Evolutionary conservation across 1,140 invertebrate genomes (phyloP).

Genomic region (Drosophila saltans): DNA sequence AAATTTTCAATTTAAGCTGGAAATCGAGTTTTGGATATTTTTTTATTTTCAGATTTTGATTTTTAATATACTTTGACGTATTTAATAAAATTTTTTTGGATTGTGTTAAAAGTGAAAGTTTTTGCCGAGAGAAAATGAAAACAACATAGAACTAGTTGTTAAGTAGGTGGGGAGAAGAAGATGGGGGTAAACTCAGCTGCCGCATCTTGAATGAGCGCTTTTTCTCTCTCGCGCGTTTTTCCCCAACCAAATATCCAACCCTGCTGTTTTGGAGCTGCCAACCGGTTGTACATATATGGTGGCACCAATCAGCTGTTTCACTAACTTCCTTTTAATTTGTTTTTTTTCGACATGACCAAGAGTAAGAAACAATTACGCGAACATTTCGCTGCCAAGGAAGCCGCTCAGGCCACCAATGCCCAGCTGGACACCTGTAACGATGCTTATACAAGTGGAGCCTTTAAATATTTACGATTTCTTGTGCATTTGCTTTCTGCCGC

Average conservation of each 20-base stretch:
- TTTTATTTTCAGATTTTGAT: no score
- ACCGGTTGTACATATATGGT: neutral
- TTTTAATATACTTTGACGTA: no score
- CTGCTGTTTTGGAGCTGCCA: conserved; percentile 4
- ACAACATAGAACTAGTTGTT: no score
- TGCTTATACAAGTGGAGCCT: conserved; percentile 69
- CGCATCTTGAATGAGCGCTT: no score
- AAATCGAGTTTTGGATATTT: no score
- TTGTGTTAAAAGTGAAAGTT: neutral
- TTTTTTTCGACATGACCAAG: conserved; percentile 48
- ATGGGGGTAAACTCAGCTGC: no score
- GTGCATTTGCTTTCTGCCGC: conserved; percentile 63
- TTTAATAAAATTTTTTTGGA: no score
- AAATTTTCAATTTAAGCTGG: no score
- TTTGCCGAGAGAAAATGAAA: neutral
- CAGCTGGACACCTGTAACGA: conserved; percentile 61
- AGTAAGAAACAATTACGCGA: conserved; percentile 66
- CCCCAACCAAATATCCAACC: no score
- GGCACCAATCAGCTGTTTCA: neutral
- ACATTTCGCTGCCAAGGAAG: conserved; percentile 47
- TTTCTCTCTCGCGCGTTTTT: neutral
- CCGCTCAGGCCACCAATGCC: conserved; percentile 35
- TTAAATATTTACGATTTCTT: conserved; percentile 63
- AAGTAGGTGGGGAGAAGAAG: no score
- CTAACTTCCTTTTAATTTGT: conserved; percentile 9